Evolutionary conservation across 2,888 invertebrate genomes (phyloP).

Genomic region (Vanessa cardui): DNA sequence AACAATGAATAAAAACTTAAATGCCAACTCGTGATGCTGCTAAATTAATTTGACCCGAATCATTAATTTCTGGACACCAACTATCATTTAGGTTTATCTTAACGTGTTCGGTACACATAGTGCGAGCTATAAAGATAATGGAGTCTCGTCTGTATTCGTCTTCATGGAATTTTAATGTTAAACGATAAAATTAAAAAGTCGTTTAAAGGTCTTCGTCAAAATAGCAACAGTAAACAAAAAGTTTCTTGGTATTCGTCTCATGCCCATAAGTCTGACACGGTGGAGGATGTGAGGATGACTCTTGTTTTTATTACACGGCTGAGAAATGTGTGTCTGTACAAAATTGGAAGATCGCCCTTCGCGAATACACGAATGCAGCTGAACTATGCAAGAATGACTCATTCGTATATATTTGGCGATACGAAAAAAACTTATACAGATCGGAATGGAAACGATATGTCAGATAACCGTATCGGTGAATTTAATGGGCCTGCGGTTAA

Average conservation of each 20-base stretch:
- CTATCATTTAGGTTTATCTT: neutral
- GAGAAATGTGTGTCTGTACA: slow-evolving; percentile 15
- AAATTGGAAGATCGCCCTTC: slow-evolving; percentile 12
- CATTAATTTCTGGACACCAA: slow-evolving; percentile 10
- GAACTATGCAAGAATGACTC: slow-evolving; percentile 16
- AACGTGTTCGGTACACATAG: neutral
- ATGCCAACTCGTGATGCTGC: neutral
- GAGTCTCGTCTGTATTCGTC: neutral
- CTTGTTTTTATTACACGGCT: slow-evolving; percentile 24
- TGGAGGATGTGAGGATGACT: neutral
- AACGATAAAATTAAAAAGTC: slow-evolving; percentile 7
- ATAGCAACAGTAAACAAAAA: neutral
- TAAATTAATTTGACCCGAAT: slow-evolving; percentile 17
- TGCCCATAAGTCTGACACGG: slow-evolving; percentile 14
- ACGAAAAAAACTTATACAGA: slow-evolving; percentile 1
- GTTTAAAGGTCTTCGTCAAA: neutral
- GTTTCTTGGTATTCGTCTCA: neutral
- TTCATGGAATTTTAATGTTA: neutral
- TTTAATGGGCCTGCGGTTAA: neutral
- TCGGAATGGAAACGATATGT: slow-evolving; percentile 12
- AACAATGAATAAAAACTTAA: neutral
- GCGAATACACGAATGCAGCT: slow-evolving; percentile 2
- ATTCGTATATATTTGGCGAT: slow-evolving; percentile 11
- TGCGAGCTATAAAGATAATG: neutral
- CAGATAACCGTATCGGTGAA: slow-evolving; percentile 12